Base-by-base conservation (phyloP, 2,888 invertebrate species). In the Agonopterix arenella region DNA sequence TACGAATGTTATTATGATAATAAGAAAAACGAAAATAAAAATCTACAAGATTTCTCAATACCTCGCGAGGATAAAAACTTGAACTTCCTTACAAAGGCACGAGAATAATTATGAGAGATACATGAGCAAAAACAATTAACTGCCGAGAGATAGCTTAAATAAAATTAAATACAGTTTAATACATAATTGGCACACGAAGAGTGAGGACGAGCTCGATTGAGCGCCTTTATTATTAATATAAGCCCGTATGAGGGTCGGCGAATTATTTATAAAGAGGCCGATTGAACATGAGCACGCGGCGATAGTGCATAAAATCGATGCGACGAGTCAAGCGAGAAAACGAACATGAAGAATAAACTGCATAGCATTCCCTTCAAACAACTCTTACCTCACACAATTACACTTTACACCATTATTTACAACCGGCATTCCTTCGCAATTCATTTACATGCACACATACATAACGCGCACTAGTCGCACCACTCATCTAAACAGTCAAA, bases 141-240 rank as follows among this genome's bases (percentile, higher is more conserved):
- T 52, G 28, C 28, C 53, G 55, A 55, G 51, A 57, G 54, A 54
- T 49, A 54, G 50, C 52, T 55, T 28, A 61, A 61, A 60, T 61
- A 59, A 60, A 67, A 60, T 63, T 60, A 60, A 66, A 65, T 61
- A 62, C 61, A 57, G 63, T 68, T 65, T 28, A 28, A 28, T 73
- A 73, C 73, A 75, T 75, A 79, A 80, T 80, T 79, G 75, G 75
- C 75, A 68, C 73, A 74, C 40, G n/a, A 9, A 4, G 40, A 40
- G 9, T 11, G 43, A 11, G 68, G 71, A 73, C 70, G 64, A 73
- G 68, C 57, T 61, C 71, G 74, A 80, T 78, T 77, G 73, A 75
- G 73, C 68, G 72, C 72, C 64, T 77, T 76, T 80, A 81, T 74
- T 77, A 77, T 76, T 76, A 78, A 76, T 72, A 78, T 5, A 9